Evolutionary conservation across 1,140 invertebrate species (phyloP), one percentile per base, ranked within the genome.

Genomic region (Fopius arisanus): DNA sequence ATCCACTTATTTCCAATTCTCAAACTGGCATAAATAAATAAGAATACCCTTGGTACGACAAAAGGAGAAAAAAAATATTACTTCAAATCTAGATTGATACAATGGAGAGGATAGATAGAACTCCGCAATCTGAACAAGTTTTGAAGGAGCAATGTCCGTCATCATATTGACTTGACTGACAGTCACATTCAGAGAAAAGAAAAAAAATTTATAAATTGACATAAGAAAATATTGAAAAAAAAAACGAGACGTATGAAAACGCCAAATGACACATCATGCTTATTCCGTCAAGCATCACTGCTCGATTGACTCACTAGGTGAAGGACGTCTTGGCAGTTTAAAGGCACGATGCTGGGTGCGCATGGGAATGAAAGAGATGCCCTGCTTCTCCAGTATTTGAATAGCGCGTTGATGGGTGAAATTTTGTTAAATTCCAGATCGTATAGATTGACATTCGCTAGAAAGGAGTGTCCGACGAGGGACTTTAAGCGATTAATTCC

Each of bases 131-230:
- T 5, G 26, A 59, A 59, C 21, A 59, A 59, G 23, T 28, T 59
- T 28, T 59, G 7, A 3, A 26, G 54, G 23, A 59, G 54, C 54
- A 59, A 59, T 26, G 54, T 26, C 54, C 54, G 54, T 6, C 9
- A n/a, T n/a, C n/a, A 59, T 21, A 59, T 59, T 59, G 54, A 59
- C 54, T 59, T 59, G 54, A 59, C 23, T 59, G 54, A 59, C 54
- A 59, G 54, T 5, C 21, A 26, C 23, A 2, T 12, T 59, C 23
- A 12, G 14, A 26, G 19, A 51, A 21, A n/a, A n/a, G 23, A 26
- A 59, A 14, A 3, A 26, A 59, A 59, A 70, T 54, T 6, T 31
- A 43, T n/a, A 43, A 70, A 40, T 28, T 41, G 43, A 70, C 19
- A 70, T 1, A 59, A 59, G 26, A 59, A 59, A 23, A 54, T 3